phyloP scores from a whole-genome alignment of 2,797 vertebrate species.

The Sebastes vulpes region DNA sequence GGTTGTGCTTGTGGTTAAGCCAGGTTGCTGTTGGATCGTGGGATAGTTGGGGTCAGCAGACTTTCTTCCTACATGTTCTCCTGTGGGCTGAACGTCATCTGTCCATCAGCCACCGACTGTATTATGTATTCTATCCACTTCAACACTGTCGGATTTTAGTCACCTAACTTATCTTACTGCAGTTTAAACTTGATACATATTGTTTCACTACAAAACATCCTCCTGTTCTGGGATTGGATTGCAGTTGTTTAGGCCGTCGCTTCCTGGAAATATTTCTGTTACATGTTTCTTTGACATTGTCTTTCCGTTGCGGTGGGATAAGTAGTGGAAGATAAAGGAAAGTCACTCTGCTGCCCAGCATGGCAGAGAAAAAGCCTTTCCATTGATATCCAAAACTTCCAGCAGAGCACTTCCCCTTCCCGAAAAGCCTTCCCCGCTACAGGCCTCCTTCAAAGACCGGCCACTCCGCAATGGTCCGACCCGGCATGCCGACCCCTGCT shows the following conservation, averaged over 20 bases:
- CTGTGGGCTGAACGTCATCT: constrained; percentile 14
- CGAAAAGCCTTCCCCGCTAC: constrained; percentile 61
- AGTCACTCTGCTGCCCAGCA: constrained; percentile 18
- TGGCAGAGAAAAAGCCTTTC: constrained; percentile 62
- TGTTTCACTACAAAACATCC: neutral
- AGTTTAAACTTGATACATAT: neutral
- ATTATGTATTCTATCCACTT: neutral
- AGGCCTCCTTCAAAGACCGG: constrained; percentile 75
- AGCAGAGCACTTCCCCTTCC: constrained; percentile 76
- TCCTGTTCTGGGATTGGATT: constrained; percentile 23
- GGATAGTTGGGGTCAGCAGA: constrained; percentile 68
- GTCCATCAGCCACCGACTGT: constrained; percentile 6
- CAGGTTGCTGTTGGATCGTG: constrained; percentile 79
- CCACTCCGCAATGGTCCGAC: constrained; percentile 48
- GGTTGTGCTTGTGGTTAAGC: constrained; percentile 72
- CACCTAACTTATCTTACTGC: neutral
- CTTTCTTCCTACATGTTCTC: constrained; percentile 40
- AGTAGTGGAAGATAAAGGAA: constrained; percentile 58
- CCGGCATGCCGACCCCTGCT: constrained; percentile 73
- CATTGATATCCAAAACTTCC: constrained; percentile 70
- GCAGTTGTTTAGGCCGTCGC: constrained; percentile 29
- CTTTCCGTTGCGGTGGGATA: constrained; percentile 58
- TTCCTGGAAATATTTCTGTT: constrained; percentile 69
- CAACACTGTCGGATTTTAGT: neutral
- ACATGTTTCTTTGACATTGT: constrained; percentile 64